Conservation (phyloP, 1,140 invertebrate species). For the Pogonomyrmex barbatus region DNA sequence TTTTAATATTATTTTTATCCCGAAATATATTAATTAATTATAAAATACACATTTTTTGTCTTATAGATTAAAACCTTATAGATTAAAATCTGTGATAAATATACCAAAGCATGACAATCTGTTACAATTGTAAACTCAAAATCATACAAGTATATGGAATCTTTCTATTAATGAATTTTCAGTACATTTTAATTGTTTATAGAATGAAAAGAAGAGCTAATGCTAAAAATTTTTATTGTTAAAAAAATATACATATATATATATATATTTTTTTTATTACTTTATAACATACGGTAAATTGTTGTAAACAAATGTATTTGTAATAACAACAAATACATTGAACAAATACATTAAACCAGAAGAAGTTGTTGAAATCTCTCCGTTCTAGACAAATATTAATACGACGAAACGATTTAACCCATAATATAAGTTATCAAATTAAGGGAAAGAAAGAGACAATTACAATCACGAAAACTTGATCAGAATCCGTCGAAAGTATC, state of each 20-base stretch:
- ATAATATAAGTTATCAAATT: background rate
- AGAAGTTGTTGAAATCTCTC: background rate
- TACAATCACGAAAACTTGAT: background rate
- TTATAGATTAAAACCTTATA: too few species aligned
- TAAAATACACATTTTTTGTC: slow-evolving; percentile 2
- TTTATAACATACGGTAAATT: background rate
- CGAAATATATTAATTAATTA: background rate
- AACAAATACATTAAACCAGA: slow-evolving; percentile 1
- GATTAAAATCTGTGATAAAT: background rate
- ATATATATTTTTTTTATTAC: background rate
- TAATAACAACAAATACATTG: background rate
- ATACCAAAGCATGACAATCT: too few species aligned
- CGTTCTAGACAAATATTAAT: background rate
- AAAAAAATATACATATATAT: background rate
- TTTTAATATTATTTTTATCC: background rate
- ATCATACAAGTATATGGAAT: too few species aligned
- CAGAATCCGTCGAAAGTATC: background rate
- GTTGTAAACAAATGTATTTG: background rate
- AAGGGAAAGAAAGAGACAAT: background rate
- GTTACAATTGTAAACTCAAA: too few species aligned
- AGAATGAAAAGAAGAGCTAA: background rate
- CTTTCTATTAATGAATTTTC: background rate
- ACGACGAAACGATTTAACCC: background rate
- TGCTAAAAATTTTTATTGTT: background rate
- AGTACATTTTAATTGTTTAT: background rate